Evolutionary conservation across 2,888 invertebrate genomes (phyloP), one percentile per base, ranked within the genome.

Genomic region (Andrena praecox): DNA sequence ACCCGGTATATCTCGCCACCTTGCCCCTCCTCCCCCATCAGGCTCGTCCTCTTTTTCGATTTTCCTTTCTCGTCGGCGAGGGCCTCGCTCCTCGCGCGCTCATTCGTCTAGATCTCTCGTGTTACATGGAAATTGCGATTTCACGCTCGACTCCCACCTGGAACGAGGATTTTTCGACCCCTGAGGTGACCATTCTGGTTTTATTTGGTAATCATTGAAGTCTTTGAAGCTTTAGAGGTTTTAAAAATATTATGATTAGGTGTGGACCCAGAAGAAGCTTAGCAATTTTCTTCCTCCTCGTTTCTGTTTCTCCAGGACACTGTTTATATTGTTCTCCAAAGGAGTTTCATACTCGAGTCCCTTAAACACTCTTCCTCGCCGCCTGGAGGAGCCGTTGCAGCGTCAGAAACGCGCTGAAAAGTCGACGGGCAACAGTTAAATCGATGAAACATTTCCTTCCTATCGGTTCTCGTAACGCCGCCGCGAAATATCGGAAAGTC

Each of bases 1-100:
- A 86, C 87, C 89, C 75, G 71, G 70, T 82, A 78, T 80, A 85
- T 80, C 83, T 74, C 83, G 74, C 77, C 84, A 84, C 85, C 71
- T 77, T 76, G 71, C 59, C 68, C 66, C 59, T 27, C 76, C 7
- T 7, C 67, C 8, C 16, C 2, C 24, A 27, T 27, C n/a, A 20
- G 52, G 52, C 20, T 31, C 56, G 35, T 64, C 27, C 24, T 70
- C 52, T 75, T 59, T 68, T 27, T 59, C 62, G 67, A 67, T 81
- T 76, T 74, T 71, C 54, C 64, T 63, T 54, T 20, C 50, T 54
- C 42, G 10, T 29, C 29, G 27, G 42, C 31, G 68, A 42, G 54
- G 54, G 27, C 12, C 35, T 69, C 35, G 62, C 29, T 64, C 71
- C 29, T 33, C 54, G 48, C 33, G 67, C 62, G 62, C 54, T 4